A percentile compares a stretch with the other conserved stretches of the same genome.
Conservation (phyloP, 53 echinoderm and acorn worm genomes). For the Henricia sp. region DNA sequence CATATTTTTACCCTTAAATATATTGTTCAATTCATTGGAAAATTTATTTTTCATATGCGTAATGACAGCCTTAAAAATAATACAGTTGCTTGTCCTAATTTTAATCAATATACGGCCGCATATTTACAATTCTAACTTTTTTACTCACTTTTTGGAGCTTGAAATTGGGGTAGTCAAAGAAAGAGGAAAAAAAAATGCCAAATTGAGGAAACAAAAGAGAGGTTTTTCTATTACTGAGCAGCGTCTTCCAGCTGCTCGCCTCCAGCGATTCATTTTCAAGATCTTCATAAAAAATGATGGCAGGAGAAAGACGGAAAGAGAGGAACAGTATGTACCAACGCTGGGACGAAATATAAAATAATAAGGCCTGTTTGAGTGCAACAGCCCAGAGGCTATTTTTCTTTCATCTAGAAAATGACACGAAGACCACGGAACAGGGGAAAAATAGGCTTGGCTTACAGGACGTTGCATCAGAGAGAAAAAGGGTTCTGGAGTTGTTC, state of each 20-base stretch:
- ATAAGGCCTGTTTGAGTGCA: constrained; percentile 44
- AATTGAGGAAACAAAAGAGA: neutral
- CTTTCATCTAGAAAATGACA: constrained; percentile 77
- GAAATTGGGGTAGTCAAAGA: no score
- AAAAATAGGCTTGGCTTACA: constrained; percentile 60
- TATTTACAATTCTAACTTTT: no score
- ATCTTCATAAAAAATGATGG: constrained; percentile 61
- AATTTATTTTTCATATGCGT: no score
- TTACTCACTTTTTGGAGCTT: no score
- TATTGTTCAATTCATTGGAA: no score
- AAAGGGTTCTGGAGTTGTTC: constrained; percentile 11
- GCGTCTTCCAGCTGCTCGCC: constrained; percentile 46
- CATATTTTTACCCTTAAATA: no score
- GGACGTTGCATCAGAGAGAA: constrained; percentile 38
- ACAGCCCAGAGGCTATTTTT: constrained; percentile 62
- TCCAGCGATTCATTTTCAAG: constrained; percentile 43
- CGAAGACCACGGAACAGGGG: constrained; percentile 50
- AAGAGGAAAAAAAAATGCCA: neutral
- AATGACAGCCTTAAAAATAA: no score
- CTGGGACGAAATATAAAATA: constrained; percentile 58
- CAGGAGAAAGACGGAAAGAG: constrained; percentile 1
- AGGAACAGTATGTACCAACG: constrained; percentile 25
- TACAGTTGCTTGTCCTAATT: no score
- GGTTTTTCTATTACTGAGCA: constrained; percentile 48
- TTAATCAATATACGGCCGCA: no score